Evolutionary conservation across 2,113 vertebrate genomes (phyloP), one percentile per base, ranked within the genome.

Genomic region (Tylochromis polylepis): DNA sequence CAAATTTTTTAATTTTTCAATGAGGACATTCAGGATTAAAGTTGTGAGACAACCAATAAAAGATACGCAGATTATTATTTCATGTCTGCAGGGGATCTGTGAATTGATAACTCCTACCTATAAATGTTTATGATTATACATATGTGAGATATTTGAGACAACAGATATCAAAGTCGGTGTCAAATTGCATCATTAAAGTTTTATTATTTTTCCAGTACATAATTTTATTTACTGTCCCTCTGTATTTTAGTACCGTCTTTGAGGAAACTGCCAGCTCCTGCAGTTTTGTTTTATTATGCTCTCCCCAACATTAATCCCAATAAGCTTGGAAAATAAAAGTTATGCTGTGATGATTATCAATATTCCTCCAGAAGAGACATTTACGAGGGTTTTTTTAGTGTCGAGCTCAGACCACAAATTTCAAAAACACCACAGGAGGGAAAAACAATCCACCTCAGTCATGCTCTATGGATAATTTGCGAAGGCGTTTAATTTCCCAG

Each of bases 321-420:
- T 67, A 82, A 81, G 90, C 51, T 27, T 57, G 65, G 51, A 79
- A 29, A 67, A 81, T 85, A 80, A 80, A 88, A 85, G 81, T 80
- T 87, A 86, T 14, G 49, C 43, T 70, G 86, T 15, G 11, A 82
- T 82, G 88, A 90, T 86, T 81, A 85, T 75, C 49, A 67, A 72
- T 79, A 85, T 87, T 90, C 65, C 58, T 85, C 89, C 84, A 85
- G 86, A 81, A 92, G 79, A 91, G 79, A 80, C 72, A 56, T 94
- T 94, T 87, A 86, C 18, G 41, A 89, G 62, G 34, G 41, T 60
- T 91, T 24, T 65, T 87, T 91, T 79, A 89, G 72, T 85, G 80
- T 75, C 4, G 22, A 84, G 53, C 53, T 34, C 81, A 65, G 82
- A 90, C 46, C 82, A 70, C 59, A 86, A 84, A 91, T 88, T 85